A percentile compares a stretch with the other conserved stretches of the same genome.
These are phyloP conservation scores for Serilophus lunatus DNA, from an alignment of 2,113 vertebrate genomes.

Conservation along the genomic window DNA sequence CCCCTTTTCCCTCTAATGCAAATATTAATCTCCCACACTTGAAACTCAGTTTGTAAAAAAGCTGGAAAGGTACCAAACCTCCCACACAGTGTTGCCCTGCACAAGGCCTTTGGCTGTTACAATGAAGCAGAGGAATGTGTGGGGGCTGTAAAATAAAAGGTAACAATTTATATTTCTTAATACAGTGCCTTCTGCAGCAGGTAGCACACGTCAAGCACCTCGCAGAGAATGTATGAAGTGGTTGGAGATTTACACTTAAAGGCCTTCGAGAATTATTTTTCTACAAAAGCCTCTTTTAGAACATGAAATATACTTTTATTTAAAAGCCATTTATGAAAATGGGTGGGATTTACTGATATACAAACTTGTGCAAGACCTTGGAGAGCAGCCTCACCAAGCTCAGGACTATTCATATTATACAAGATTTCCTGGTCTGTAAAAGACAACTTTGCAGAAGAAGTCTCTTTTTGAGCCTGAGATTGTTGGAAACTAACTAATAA, in stretches of 20 bases:
- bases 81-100: background rate
- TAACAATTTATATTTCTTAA: background rate
- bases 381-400: background rate
- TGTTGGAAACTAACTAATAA: background rate
- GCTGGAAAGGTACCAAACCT: background rate
- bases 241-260: background rate
- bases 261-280: background rate
- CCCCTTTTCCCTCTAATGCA: background rate
- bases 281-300: background rate
- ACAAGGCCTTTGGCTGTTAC: background rate
- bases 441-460: background rate
- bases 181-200: background rate
- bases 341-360: background rate
- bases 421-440: background rate
- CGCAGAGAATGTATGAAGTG: background rate
- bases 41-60: background rate
- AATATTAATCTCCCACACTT: background rate
- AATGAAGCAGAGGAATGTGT: fast-evolving
- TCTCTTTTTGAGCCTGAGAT: background rate
- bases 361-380: background rate
- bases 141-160: fast-evolving
- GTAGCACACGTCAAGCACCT: background rate
- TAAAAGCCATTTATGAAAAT: background rate
- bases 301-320: background rate
- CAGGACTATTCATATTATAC: too few species aligned